These are phyloP conservation scores for Characodon lateralis DNA, from an alignment of 2,797 vertebrate genomes.

Conservation along the genomic window DNA sequence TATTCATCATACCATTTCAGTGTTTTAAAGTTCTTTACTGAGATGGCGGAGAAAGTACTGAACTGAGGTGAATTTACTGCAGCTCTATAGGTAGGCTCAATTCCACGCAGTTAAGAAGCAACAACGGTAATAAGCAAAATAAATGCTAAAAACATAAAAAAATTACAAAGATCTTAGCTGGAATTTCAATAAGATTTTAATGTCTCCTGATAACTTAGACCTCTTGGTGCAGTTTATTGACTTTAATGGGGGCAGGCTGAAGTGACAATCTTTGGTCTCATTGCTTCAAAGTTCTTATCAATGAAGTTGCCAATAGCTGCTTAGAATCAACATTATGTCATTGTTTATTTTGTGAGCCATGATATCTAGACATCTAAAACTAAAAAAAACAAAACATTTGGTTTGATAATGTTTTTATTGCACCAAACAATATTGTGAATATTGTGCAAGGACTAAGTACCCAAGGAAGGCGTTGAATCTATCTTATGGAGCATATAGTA, in stretches of 20 bases:
- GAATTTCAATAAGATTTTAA: neutral
- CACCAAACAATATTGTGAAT: neutral
- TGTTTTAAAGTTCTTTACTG: neutral
- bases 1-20: neutral
- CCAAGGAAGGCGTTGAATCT: no score
- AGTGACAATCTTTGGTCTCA: no score
- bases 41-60: neutral
- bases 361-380: neutral
- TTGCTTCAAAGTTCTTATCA: no score
- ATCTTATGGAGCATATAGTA: no score
- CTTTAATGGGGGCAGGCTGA: no score
- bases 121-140: neutral
- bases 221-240: neutral
- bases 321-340: no score
- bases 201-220: neutral
- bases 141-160: neutral
- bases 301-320: no score
- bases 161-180: neutral
- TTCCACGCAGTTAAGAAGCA: neutral
- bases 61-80: neutral
- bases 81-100: neutral
- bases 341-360: neutral
- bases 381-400: neutral
- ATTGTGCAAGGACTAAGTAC: no score
- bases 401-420: neutral